Conservation (phyloP, 2,888 invertebrate genomes). For the Meganola albula region DNA sequence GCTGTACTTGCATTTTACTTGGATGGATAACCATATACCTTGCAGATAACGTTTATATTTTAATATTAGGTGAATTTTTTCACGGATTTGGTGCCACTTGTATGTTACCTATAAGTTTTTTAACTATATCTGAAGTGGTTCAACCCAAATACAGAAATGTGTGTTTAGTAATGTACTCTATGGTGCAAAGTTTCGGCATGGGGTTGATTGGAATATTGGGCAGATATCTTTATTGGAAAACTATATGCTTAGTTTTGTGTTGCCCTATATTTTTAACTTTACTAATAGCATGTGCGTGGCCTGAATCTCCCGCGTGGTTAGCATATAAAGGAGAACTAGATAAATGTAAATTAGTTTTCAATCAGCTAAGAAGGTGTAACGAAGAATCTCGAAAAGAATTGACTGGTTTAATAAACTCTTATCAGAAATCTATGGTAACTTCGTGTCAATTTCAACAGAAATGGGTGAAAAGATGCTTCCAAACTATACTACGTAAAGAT, state of each 20-base stretch:
- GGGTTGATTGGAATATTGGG: conserved; percentile 16
- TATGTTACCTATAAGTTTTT: conserved; percentile 15
- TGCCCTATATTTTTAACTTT: conserved; percentile 13
- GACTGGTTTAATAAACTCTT: conserved; percentile 7
- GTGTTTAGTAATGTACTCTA: conserved; percentile 15
- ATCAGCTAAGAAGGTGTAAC: conserved; percentile 18
- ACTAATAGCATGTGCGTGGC: conserved; percentile 16
- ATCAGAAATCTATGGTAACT: not conserved
- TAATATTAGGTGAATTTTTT: conserved; percentile 20
- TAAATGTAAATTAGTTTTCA: conserved; percentile 19
- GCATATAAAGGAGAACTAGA: conserved; percentile 18
- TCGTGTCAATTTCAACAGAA: conserved; percentile 11
- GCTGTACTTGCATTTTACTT: conserved; percentile 16
- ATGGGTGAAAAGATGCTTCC: not conserved
- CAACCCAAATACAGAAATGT: conserved; percentile 16
- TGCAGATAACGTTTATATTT: conserved; percentile 7
- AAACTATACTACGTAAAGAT: conserved; percentile 8
- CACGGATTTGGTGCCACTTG: conserved; percentile 23
- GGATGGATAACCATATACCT: conserved; percentile 19
- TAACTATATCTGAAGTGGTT: conserved; percentile 23
- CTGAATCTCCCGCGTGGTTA: conserved; percentile 26
- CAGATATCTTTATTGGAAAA: conserved; percentile 19
- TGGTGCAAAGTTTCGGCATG: conserved; percentile 15
- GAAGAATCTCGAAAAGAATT: conserved; percentile 19
- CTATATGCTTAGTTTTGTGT: conserved; percentile 16